Evolutionary conservation across 2,888 invertebrate genomes (phyloP), one percentile per base, ranked within the genome.

Genomic region (Drosophila heteroneura): DNA sequence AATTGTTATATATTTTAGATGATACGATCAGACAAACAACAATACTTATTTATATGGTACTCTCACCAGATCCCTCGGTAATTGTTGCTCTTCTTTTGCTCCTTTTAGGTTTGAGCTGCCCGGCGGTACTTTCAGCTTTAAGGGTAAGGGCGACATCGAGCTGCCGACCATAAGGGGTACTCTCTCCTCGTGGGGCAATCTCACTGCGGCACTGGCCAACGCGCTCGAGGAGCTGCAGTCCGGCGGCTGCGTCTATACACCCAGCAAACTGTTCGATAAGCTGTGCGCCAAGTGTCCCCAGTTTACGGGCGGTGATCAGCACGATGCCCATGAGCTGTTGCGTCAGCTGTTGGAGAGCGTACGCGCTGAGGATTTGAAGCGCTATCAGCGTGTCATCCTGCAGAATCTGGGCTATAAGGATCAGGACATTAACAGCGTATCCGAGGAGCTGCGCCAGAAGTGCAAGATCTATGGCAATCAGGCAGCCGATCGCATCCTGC

Each of bases 321-420:
- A 99, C 91, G 99, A 99, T 93, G 96, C 99, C 0, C 99, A 99
- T 91, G 99, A 99, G 93, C 94, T 99, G 65, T 94, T 99, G 26
- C 94, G 99, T 63, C 97, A 98, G 94, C 94, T 99, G 56, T 94
- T 99, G 60, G 99, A 99, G 93, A 96, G 96, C 79, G 97, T 99
- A 79, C 95, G 97, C 93, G 95, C 96, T 10, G 96, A 96, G 90
- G 96, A 96, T 85, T 94, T 96, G 7, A 95, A 97, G 93, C 96
- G 98, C 74, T 97, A 97, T 91, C 97, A 98, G 92, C 94, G 95
- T 4, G 96, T 97, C 59, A 98, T 98, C 87, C 94, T 98, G 63
- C 95, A 95, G 83, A 95, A 96, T 90, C 95, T 97, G 70, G 97
- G 97, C 71, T 94, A 97, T 84, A 95, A 95, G 74, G 96, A 96